Percentiles rank a stretch among this genome's conserved stretches.
Conservation (phyloP, 2,888 invertebrate genomes). For the Mylabris sibirica region DNA sequence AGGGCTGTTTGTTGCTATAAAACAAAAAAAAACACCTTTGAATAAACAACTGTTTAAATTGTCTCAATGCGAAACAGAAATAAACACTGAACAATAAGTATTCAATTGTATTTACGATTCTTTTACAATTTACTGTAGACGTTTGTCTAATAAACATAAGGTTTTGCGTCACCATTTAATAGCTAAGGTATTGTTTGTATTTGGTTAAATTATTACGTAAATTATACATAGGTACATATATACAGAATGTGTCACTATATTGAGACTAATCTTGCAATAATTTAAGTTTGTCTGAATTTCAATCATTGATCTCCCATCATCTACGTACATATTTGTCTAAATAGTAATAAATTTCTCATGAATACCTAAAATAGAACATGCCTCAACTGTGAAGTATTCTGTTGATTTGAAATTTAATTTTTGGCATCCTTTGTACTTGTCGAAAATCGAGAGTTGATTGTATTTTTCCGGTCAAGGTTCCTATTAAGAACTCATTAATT, state of each 20-base stretch:
- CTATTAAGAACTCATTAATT: not conserved
- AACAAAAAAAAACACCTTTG: not conserved
- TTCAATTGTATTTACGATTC: too few relatives aligned
- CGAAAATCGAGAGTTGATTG: not conserved
- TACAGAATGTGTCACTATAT: not conserved
- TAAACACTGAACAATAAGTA: not conserved
- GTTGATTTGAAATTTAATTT: not conserved
- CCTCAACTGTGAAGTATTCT: not conserved
- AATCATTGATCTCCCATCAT: not conserved
- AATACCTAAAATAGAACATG: not conserved
- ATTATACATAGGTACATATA: too few relatives aligned
- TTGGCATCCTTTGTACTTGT: too few relatives aligned
- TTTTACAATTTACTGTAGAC: slow-evolving; percentile 20
- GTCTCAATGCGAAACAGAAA: not conserved
- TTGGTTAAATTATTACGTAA: slow-evolving; percentile 13
- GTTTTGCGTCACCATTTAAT: slow-evolving; percentile 25
- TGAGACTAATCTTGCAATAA: not conserved
- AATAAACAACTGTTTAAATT: not conserved
- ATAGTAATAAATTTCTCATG: not conserved
- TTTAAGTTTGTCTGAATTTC: not conserved
- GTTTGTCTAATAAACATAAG: slow-evolving; percentile 23
- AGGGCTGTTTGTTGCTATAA: too few relatives aligned
- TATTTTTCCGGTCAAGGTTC: not conserved
- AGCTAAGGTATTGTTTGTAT: slow-evolving; percentile 9
- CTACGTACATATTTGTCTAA: not conserved